phyloP scores from a whole-genome alignment of 2,797 vertebrate species.

The Liasis olivaceus region DNA sequence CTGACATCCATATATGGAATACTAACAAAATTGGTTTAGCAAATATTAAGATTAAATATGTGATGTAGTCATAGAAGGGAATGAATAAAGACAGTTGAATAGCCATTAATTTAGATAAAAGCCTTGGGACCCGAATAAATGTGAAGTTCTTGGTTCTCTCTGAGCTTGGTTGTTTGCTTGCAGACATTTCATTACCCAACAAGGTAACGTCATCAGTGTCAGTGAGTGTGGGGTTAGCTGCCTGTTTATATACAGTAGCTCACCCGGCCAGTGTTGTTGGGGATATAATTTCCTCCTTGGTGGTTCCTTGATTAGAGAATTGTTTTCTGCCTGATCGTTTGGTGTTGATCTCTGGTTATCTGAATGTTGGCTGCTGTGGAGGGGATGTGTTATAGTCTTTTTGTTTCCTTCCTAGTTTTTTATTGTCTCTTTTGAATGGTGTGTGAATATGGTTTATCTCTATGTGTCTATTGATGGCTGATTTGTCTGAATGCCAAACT shows the following conservation, averaged over 20 bases:
- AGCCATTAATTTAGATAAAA: neutral
- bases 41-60: neutral
- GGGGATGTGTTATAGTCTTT: neutral
- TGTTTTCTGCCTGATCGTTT: neutral
- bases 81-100: neutral
- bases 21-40: slow-evolving; percentile 2
- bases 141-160: neutral
- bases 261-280: neutral
- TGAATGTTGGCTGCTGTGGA: neutral
- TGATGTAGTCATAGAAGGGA: neutral
- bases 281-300: neutral
- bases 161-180: neutral
- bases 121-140: neutral
- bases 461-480: neutral
- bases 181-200: neutral
- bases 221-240: neutral
- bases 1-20: neutral
- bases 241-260: neutral
- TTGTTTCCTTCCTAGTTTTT: neutral
- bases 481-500: neutral
- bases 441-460: neutral
- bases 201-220: neutral
- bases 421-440: neutral
- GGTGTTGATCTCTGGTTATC: neutral
- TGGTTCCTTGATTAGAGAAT: neutral